Conservation (phyloP, 2,797 vertebrate species). For the Rousettus madagascariensis region DNA sequence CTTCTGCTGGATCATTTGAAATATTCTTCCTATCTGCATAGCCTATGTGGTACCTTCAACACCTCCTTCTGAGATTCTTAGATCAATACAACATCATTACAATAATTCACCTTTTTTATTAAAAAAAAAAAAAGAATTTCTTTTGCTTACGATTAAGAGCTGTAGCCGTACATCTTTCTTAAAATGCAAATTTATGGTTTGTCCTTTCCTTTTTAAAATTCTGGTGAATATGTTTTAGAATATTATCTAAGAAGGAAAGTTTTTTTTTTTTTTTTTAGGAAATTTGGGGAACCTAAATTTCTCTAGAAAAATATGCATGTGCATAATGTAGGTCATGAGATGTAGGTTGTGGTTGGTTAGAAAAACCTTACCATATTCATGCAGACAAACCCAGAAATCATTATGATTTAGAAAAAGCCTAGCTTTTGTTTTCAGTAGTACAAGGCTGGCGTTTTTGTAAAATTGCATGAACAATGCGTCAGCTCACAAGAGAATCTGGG, state of each 20-base stretch:
- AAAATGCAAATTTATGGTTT: background rate
- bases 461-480: background rate
- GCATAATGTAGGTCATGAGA: background rate
- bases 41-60: background rate
- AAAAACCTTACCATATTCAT: background rate
- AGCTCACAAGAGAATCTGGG: background rate
- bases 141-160: background rate
- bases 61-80: background rate
- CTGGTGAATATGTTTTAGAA: background rate
- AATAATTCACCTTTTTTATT: background rate
- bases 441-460: slow-evolving; percentile 3
- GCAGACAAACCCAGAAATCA: background rate
- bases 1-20: background rate
- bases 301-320: background rate
- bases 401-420: background rate
- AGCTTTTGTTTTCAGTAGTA: slow-evolving; percentile 47
- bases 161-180: background rate
- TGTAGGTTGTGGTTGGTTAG: background rate
- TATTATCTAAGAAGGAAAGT: slow-evolving; percentile 5
- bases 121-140: background rate
- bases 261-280: background rate
- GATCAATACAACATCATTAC: background rate
- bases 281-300: background rate
- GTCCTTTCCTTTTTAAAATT: background rate
- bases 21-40: background rate